Evolutionary conservation across 2,888 invertebrate genomes (phyloP), one percentile per base, ranked within the genome.

Genomic region (Orchesella flavescens): DNA sequence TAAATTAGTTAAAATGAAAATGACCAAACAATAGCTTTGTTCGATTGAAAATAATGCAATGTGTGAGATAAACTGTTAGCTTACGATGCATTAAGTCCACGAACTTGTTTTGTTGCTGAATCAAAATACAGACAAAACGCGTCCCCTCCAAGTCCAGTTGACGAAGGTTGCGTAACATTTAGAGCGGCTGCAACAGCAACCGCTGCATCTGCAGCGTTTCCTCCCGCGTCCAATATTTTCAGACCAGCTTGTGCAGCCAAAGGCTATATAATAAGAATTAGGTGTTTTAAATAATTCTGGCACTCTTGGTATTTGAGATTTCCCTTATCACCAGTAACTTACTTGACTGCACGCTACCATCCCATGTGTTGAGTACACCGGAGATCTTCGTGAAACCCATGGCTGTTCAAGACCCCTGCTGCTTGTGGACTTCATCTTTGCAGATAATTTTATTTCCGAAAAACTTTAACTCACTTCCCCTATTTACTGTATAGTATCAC

Each of bases 181-280:
- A 91, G 86, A 3, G 90, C 90, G n/a, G 90, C 90, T 34, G 90
- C 90, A 63, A 90, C 89, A 9, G 90, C 90, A 43, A 91, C 89
- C 13, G 90, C 90, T 17, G 91, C 90, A 88, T 91, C 91, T 2
- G 90, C 91, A 23, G 91, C 91, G 89, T 91, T 91, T 13, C 91
- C 90, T 13, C 91, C 91, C 53, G 86, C 84, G 81, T 90, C 89
- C 63, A 91, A 85, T 53, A 91, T 90, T 0, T 81, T 61, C 0
- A 87, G 53, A 0, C 88, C 88, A 7, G 85, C 86, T 73, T 88
- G 84, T 19, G 84, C 84, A 53, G 86, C 86, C 21, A 87, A 43
- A 1, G 86, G 86, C 86, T 86, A 24, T n/a, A 46, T 13, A 17
- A 65, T 55, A 17, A 44, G 13, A 66, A 10, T 3, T n/a, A 13